Conservation (phyloP, 2,113 vertebrate species). For the Arizona elegans region DNA sequence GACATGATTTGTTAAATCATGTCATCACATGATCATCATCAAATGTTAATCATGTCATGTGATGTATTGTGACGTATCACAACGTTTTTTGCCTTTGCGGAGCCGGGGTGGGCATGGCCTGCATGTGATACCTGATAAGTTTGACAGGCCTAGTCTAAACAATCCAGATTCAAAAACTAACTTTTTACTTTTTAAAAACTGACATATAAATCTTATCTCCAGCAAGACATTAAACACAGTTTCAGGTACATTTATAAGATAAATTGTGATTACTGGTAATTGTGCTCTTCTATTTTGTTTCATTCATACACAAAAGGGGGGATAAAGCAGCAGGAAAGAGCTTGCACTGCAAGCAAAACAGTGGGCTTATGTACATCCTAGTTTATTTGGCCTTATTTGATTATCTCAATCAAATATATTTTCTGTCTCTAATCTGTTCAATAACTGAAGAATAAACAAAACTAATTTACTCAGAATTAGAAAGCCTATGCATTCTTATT, state of each 20-base stretch:
- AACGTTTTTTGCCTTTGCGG: too few species aligned
- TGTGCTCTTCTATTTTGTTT: background rate
- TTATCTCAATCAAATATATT: background rate
- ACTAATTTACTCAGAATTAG: background rate
- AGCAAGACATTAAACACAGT: background rate
- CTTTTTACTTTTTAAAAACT: background rate
- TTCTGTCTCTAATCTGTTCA: background rate
- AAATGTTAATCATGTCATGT: too few species aligned
- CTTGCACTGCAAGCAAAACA: background rate
- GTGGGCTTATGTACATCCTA: background rate
- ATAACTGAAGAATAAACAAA: background rate
- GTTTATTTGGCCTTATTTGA: background rate
- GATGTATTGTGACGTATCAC: too few species aligned
- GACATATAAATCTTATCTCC: too few species aligned
- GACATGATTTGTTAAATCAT: too few species aligned
- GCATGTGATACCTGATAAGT: too few species aligned
- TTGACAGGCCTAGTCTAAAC: background rate
- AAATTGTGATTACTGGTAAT: background rate
- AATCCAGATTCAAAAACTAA: background rate
- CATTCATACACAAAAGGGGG: background rate
- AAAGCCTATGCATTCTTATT: background rate
- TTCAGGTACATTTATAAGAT: background rate
- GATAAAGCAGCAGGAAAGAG: background rate
- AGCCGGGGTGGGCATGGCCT: too few species aligned
- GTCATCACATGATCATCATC: too few species aligned